phyloP scores from a whole-genome alignment of 2,888 invertebrate species.

The Chymomyza caudatula region DNA sequence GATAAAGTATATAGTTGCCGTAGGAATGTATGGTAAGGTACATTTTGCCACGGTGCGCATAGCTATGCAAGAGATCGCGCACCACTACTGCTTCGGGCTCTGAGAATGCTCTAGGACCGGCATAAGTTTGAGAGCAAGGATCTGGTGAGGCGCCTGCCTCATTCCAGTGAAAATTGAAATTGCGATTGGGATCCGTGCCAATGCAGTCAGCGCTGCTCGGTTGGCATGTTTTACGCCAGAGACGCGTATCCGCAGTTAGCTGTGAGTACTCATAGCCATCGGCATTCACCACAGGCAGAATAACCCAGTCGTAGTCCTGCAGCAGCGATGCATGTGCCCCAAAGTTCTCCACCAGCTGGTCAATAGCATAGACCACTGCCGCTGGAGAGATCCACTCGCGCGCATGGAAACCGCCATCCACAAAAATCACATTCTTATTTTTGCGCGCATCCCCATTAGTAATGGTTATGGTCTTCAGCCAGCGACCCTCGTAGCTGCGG shows the following conservation, averaged over 20 bases:
- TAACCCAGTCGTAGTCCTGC: conserved; percentile 82
- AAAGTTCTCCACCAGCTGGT: conserved; percentile 80
- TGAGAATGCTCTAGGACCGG: conserved; percentile 81
- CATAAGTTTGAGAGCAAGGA: conserved; percentile 80
- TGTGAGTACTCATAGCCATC: conserved; percentile 84
- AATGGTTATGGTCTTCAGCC: conserved; percentile 81
- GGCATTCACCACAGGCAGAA: conserved; percentile 84
- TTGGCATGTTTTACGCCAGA: conserved; percentile 81
- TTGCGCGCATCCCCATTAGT: conserved; percentile 78
- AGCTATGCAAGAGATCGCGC: conserved; percentile 79
- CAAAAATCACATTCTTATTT: conserved; percentile 78
- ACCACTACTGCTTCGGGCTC: conserved; percentile 82
- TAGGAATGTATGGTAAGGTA: conserved; percentile 66
- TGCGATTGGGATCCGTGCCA: conserved; percentile 83
- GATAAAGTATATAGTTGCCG: conserved; percentile 64
- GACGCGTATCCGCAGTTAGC: conserved; percentile 59
- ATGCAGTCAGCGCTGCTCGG: conserved; percentile 50
- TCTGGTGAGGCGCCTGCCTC: conserved; percentile 60
- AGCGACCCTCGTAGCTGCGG: conserved; percentile 80
- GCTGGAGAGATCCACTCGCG: conserved; percentile 84
- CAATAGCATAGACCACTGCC: conserved; percentile 80
- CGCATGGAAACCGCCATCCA: conserved; percentile 82
- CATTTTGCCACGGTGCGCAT: conserved; percentile 78
- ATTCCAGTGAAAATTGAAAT: conserved; percentile 82
- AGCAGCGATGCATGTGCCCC: conserved; percentile 78